These are phyloP conservation scores for Pitta sordida DNA, from an alignment of 2,113 vertebrate genomes.

Conservation along the genomic window DNA sequence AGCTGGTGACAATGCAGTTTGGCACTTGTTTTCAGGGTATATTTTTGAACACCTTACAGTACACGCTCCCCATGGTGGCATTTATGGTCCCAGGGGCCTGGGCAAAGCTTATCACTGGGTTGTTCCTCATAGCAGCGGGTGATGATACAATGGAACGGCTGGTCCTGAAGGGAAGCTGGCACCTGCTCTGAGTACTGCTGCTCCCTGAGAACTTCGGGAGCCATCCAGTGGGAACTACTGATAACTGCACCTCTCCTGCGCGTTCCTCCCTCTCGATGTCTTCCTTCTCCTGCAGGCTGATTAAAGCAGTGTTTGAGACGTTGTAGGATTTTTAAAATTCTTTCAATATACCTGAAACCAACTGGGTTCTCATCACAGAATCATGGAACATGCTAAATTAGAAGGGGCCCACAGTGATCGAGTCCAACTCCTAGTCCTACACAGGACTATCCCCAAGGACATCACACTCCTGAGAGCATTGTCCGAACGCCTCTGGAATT, in stretches of 20 bases:
- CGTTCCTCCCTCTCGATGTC: fast-evolving
- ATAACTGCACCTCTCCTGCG: background rate
- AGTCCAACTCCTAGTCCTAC: background rate
- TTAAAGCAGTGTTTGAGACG: background rate
- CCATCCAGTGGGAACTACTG: background rate
- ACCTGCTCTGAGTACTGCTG: background rate
- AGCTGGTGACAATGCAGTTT: background rate
- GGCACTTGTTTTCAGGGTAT: background rate
- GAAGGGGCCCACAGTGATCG: background rate
- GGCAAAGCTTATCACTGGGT: background rate
- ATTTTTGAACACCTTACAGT: background rate
- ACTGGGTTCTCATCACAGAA: background rate
- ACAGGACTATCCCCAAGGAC: background rate
- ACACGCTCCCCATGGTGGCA: background rate
- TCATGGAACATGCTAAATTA: background rate
- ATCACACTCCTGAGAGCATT: background rate
- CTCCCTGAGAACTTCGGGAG: background rate
- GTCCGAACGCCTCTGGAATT: background rate
- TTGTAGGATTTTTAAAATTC: background rate
- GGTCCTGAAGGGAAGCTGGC: fast-evolving
- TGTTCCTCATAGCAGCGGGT: background rate
- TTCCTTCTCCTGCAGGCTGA: background rate
- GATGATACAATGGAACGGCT: background rate
- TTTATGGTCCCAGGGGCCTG: background rate
- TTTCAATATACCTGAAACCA: background rate